Base-by-base conservation (phyloP, 1,140 invertebrate genomes). In the Antheraea pernyi region DNA sequence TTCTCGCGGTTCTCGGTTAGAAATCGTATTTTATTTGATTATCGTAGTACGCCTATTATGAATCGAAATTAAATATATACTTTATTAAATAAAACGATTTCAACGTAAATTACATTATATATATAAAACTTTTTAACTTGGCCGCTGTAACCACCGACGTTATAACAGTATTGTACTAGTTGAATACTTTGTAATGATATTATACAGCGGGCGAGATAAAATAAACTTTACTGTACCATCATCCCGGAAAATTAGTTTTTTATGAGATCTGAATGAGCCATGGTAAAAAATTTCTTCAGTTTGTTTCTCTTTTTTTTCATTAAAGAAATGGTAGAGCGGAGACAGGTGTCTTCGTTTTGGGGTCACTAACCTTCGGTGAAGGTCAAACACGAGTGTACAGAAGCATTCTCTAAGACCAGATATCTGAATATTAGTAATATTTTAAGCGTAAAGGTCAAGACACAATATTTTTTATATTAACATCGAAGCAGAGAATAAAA, bases 281-380 rank as follows among this genome's bases (percentile, higher is more conserved):
- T 67, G 48, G 19, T 62, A 69, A 69, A 69, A 73, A 73, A 73
- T 30, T 36, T 37, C 22, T 61, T 42, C 2, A 8, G 16, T 62
- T 70, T 53, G 60, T 70, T 73, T 69, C 67, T 53, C n/a, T n/a
- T n/a, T 53, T 46, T 67, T 70, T 67, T 70, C 46, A 30, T 18
- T 18, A 39, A 70, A 70, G 59, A 70, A 68, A 60, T 66, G 67
- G 3, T 61, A 67, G 42, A 64, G 58, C 66, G 46, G 60, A 67
- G 64, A 67, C 70, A 66, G 68, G 71, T 73, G 68, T 66, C 67
- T 69, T 59, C 63, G 64, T 48, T 37, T 61, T 67, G 19, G 62
- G 71, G 60, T 73, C 71, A 61, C 59, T 73, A 58, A 73, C 71
- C 71, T 73, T 39, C 67, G 36, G 46, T 60, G 63, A 69, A 73